Base-by-base conservation (phyloP, 2,888 invertebrate genomes). In the Congeria kusceri region DNA sequence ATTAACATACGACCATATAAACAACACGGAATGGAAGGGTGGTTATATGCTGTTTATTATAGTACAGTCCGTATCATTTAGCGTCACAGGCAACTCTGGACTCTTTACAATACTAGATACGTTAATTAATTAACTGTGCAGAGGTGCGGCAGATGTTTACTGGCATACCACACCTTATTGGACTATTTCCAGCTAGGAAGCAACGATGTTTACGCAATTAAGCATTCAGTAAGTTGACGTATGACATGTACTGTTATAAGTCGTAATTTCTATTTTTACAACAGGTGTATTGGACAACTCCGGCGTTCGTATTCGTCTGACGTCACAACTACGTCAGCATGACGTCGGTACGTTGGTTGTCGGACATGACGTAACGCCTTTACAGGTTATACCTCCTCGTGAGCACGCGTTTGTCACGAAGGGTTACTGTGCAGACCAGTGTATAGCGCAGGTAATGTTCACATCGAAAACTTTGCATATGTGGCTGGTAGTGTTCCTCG, bases 391-490 rank as follows among this genome's bases (percentile, higher is more conserved):
- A 29, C 98, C 98, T 3, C 97, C 97, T 0, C 95, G 95, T 69
- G 97, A 97, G 91, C 94, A 95, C 49, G 95, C 95, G 67, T 97
- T 96, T 93, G 95, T 96, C 47, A 96, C 96, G 20, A 96, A 96
- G 0, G 97, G 97, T 4, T 96, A 97, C 68, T 97, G 98, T 92
- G 96, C 96, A 67, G 95, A 96, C 0, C 96, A 96, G 47, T 98
- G 97, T 89, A 97, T 97, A 13, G 95, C 96, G 87, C 95, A 95
- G 94, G 97, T 97, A 92, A 94, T 69, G 9, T 32, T 9, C 32
- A 7, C 4, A 7, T 32, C 4, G 32, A 32, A 32, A 4, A 32
- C 32, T n/a, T n/a, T n/a, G n/a, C n/a, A n/a, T n/a, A n/a, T n/a
- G n/a, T n/a, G n/a, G n/a, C n/a, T n/a, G n/a, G n/a, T n/a, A n/a